Conservation (phyloP, 2,797 vertebrate genomes). For the Phoxinus dragarum region DNA sequence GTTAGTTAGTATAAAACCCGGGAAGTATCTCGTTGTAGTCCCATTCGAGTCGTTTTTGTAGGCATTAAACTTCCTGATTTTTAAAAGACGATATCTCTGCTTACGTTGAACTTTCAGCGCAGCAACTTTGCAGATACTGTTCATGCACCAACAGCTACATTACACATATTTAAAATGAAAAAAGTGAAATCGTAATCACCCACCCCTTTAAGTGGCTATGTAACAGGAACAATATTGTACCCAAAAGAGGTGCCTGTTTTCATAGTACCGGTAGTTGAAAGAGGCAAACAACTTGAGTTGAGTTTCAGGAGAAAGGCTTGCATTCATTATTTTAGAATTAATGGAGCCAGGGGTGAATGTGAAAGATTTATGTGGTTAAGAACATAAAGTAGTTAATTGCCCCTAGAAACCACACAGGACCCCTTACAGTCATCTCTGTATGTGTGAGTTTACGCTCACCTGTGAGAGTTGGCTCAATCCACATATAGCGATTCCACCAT, state of each 20-base stretch:
- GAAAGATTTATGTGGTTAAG: conserved; percentile 24
- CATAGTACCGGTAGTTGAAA: not conserved
- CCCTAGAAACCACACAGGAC: conserved; percentile 28
- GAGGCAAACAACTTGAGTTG: not conserved
- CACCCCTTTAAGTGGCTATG: not conserved
- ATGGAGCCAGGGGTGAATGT: not conserved
- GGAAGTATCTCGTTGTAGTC: too few species aligned
- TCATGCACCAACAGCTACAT: too few species aligned
- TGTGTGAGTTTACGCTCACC: conserved; percentile 12
- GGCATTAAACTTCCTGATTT: too few species aligned
- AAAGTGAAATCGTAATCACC: too few species aligned
- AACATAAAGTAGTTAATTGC: not conserved
- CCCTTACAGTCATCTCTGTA: conserved; percentile 40
- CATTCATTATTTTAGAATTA: not conserved
- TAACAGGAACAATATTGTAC: not conserved
- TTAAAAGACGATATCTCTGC: too few species aligned
- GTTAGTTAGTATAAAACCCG: too few species aligned
- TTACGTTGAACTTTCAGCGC: too few species aligned
- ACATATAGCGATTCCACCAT: not conserved
- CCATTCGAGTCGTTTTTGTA: too few species aligned
- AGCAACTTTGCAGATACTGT: too few species aligned
- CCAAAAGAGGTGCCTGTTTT: not conserved
- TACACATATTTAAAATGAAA: too few species aligned
- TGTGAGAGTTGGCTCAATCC: not conserved
- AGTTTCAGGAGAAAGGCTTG: not conserved